phyloP scores from a whole-genome alignment of 2,888 invertebrate species.

The Drosophila borealis region DNA sequence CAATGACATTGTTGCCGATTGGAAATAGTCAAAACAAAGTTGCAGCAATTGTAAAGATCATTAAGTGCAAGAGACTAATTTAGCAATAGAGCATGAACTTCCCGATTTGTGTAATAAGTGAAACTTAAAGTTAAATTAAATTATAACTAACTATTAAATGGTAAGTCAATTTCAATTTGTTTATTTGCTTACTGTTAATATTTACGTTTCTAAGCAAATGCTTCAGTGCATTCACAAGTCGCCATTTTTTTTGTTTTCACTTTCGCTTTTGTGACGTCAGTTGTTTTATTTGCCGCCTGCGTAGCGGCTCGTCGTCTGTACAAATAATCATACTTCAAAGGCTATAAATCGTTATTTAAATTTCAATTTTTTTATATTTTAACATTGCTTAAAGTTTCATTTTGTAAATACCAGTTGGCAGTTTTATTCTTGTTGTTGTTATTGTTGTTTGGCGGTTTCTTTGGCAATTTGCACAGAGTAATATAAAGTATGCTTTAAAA shows the following conservation, averaged over 20 bases:
- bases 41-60: too few relatives aligned
- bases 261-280: conserved; percentile 33
- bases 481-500: conserved; percentile 64
- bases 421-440: conserved; percentile 2
- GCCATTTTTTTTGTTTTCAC: neutral
- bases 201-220: neutral
- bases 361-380: conserved; percentile 65
- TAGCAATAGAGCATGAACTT: too few relatives aligned
- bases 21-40: neutral
- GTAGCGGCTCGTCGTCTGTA: conserved; percentile 37
- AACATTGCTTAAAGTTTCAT: conserved; percentile 73
- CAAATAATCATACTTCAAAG: conserved; percentile 80
- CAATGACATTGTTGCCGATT: neutral
- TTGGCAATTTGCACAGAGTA: conserved; percentile 52
- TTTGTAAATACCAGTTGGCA: conserved; percentile 57
- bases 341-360: conserved; percentile 82
- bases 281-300: conserved; percentile 33
- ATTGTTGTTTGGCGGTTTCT: conserved; percentile 37
- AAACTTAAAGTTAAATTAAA: too few relatives aligned
- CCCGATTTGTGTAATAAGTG: too few relatives aligned
- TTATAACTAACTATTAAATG: neutral
- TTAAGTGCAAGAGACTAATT: neutral
- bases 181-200: neutral
- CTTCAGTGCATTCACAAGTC: conserved; percentile 35
- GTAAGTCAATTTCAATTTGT: neutral